Evolutionary conservation across 2,113 vertebrate species (phyloP).

Genomic region (Xiphorhynchus elegans): DNA sequence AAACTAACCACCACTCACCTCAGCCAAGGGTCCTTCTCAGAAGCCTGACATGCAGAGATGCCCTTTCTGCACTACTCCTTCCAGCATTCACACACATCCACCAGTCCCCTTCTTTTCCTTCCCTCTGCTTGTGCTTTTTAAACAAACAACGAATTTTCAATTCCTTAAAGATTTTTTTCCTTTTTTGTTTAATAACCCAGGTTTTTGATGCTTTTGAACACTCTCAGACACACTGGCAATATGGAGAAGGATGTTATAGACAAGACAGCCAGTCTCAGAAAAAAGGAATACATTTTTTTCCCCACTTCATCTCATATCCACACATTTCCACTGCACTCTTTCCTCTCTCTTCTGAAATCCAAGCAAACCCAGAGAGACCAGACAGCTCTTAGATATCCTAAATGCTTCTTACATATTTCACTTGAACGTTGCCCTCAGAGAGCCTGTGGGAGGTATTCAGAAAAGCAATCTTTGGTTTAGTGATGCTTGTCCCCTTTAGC

Average conservation of each 20-base stretch:
- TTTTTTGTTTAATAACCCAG: neutral
- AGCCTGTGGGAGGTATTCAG: neutral
- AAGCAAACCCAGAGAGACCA: conserved; percentile 3
- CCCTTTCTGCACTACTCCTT: neutral
- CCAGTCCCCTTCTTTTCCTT: neutral
- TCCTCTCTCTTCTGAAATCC: neutral
- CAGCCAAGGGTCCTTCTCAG: neutral
- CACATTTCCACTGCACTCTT: neutral
- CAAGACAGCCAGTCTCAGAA: neutral
- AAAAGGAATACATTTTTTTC: neutral
- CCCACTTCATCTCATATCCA: neutral
- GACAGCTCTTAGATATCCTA: neutral
- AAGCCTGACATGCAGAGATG: neutral
- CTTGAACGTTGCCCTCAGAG: neutral
- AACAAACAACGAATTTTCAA: neutral
- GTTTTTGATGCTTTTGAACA: neutral
- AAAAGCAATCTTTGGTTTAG: conserved; percentile 7
- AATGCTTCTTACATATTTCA: conserved; percentile 18
- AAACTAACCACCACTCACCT: neutral
- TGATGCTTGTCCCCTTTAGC: conserved; percentile 5
- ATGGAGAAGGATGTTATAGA: neutral
- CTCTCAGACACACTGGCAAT: neutral
- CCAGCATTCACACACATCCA: neutral
- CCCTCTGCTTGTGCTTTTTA: neutral
- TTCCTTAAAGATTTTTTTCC: neutral